Percentiles rank a stretch among this genome's conserved stretches.
phyloP scores from a whole-genome alignment of 2,797 vertebrate species.

The Spheniscus humboldti region DNA sequence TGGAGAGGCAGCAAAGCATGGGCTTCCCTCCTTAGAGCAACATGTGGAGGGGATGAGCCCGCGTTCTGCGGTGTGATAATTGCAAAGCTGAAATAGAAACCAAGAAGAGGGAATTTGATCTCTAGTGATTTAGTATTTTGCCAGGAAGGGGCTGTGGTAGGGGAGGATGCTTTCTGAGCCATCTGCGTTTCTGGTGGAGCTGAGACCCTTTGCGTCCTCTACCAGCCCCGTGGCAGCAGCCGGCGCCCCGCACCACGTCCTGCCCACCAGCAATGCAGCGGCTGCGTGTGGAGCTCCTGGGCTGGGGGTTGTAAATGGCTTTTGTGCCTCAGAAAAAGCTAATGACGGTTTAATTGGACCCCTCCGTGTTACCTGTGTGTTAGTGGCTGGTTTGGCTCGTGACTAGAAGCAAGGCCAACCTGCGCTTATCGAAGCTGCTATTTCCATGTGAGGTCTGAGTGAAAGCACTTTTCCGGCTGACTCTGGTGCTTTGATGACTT shows the following conservation, averaged over 20 bases:
- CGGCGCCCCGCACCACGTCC: fast-evolving
- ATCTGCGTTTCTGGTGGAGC: not conserved
- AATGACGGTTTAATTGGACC: not conserved
- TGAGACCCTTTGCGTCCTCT: not conserved
- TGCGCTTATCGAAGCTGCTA: not conserved
- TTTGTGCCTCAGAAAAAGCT: not conserved
- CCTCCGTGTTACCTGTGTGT: fast-evolving
- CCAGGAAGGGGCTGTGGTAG: not conserved
- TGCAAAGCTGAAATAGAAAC: not conserved
- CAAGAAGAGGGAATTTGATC: not conserved
- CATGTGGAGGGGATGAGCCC: fast-evolving
- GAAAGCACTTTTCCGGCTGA: not conserved
- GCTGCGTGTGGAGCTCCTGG: not conserved
- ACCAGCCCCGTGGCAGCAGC: not conserved
- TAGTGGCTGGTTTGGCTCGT: not conserved
- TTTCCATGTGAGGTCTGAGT: not conserved
- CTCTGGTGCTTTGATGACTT: not conserved
- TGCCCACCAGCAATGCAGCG: not conserved
- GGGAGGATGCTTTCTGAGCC: not conserved
- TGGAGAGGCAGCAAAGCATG: not conserved
- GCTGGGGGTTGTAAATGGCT: not conserved
- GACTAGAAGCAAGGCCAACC: not conserved
- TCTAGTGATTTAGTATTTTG: not conserved
- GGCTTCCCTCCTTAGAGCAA: not conserved
- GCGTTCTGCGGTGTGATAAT: fast-evolving